Base-by-base conservation (phyloP, 2,113 vertebrate genomes). In the Archilochus colubris region DNA sequence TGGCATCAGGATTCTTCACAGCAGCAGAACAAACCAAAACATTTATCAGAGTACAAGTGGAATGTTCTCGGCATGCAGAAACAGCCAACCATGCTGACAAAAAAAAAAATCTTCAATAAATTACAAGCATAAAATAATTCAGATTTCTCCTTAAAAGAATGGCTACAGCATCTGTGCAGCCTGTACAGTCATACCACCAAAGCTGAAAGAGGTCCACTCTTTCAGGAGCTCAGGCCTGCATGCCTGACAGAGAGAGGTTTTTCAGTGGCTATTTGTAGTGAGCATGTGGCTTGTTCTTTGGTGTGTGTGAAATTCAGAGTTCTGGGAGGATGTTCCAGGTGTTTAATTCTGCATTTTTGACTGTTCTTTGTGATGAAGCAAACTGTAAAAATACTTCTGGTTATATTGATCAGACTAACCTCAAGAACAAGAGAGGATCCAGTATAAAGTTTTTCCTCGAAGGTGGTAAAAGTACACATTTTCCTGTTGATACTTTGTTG, bases 61-160 rank as follows among this genome's bases (percentile, higher is more conserved):
- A 82, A 95, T 88, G 82, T 69, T 91, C 68, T 89, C 4, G 0
- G 81, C 89, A 93, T 93, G 92, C 86, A 92, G 80, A 63, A 83
- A 78, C 87, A 90, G 75, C 74, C 92, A 80, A 61, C 85, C 91
- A 91, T 94, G 91, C 94, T 88, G 73, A 83, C 90, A 92, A 68
- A 68, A 86, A 94, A 78, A 36, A 94, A 89, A 78, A 36, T 61
- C 81, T 33, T 57, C 84, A 61, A 27, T 70, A 86, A 70, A 64
- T 92, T 91, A 89, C 89, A 94, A 77, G 89, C 81, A 44, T 55
- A 59, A 88, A 86, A 83, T 72, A 63, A 68, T 2, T 89, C 86
- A 5, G 77, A 78, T 43, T 86, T 76, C 75, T 76, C 69, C 54
- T 90, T 67, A 59, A 67, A 90, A 88, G 77, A 64, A 62, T 0